Evolutionary conservation across 2,888 invertebrate species (phyloP), one percentile per base, ranked within the genome.

Genomic region (Macrophya alboannulata): DNA sequence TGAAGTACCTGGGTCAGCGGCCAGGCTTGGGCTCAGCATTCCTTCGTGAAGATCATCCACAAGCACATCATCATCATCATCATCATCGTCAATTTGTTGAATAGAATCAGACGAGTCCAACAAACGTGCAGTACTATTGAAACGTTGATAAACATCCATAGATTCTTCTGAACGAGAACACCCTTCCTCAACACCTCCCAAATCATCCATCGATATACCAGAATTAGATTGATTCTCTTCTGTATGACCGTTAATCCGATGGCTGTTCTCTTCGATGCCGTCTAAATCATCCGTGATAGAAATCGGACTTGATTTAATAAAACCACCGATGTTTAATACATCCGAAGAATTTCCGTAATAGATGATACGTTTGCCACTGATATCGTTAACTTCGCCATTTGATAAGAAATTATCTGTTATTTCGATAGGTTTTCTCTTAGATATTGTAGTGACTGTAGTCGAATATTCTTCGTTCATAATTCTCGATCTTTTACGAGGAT

Each of bases 1-100:
- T 17, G 72, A 74, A 3, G 83, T 90, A 92, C 92, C 92, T 91
- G 91, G 88, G 90, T 91, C 91, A 86, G 88, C 87, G 55, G 90
- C 90, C 87, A 92, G 87, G 84, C 86, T 87, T 31, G 90, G 86
- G 55, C 87, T 88, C 68, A 90, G 85, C 4, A 89, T 86, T 43
- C 90, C 90, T 12, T 87, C 88, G 59, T 87, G 89, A 51, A 92
- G 85, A 31, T 91, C 90, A 17, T 87, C 87, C 4, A 77, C 82
- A n/a, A 89, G 89, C 31, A 88, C 88, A 43, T 89, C 88, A 4
- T 87, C 86, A 0, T 89, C 90, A 10, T 31, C 3, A 31, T 31
- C 31, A 31, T 31, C 31, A 3, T 71, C 71, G 37, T 9, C 71
- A 17, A 45, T 48, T 68, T 71, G n/a, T 86, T 62, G 15, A 86